phyloP scores from a whole-genome alignment of 2,888 invertebrate species.

The Netelia inedita region DNA sequence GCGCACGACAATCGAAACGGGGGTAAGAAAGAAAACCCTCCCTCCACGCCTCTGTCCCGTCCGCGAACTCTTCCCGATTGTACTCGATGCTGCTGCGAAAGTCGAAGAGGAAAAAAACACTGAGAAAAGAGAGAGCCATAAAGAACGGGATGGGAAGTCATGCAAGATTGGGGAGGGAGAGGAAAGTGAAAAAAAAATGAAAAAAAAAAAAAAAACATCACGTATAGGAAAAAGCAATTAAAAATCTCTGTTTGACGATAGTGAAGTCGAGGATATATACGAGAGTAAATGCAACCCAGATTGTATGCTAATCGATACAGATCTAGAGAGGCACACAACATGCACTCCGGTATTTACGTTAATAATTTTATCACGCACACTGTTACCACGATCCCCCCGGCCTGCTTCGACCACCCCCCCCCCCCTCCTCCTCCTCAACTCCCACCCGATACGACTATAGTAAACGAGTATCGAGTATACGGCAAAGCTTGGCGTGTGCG shows the following conservation, averaged over 20 bases:
- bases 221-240: constrained; percentile 75
- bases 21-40: neutral
- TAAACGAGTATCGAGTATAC: neutral
- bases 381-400: constrained; percentile 1
- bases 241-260: constrained; percentile 77
- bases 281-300: constrained; percentile 71
- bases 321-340: constrained; percentile 75
- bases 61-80: neutral
- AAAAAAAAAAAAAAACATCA: constrained; percentile 46
- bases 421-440: too few relatives aligned
- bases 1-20: constrained; percentile 7
- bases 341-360: constrained; percentile 80
- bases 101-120: constrained; percentile 1
- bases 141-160: constrained; percentile 12
- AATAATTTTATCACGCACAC: constrained; percentile 80
- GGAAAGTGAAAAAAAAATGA: neutral
- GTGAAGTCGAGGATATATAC: constrained; percentile 47
- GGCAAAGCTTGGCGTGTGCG: constrained; percentile 32
- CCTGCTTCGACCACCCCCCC: neutral
- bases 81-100: neutral
- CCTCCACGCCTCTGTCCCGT: neutral
- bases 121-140: constrained; percentile 15
- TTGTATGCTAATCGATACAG: constrained; percentile 71
- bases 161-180: constrained; percentile 7
- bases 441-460: too few relatives aligned